Evolutionary conservation across 37 sponge, comb jelly and placozoan genomes (phyloP).

Genomic region (Cladorhizidae sp.): DNA sequence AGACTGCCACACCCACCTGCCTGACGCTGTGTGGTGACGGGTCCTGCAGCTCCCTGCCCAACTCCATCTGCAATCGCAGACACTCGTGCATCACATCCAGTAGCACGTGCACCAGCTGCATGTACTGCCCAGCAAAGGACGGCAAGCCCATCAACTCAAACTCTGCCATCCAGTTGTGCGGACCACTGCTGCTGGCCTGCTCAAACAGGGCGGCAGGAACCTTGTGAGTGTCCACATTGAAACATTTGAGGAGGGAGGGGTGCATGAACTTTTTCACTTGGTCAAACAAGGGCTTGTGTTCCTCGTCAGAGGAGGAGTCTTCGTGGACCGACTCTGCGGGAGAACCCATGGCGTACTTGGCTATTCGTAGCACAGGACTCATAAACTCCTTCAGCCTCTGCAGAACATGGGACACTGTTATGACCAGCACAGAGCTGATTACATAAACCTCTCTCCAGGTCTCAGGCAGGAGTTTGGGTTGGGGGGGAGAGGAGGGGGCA

Average conservation of each 20-base stretch:
- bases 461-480: too few relatives aligned
- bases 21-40: constrained; percentile 75
- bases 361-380: constrained; percentile 16
- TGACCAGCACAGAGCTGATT: too few relatives aligned
- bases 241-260: constrained; percentile 4
- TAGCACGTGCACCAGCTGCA: constrained; percentile 69
- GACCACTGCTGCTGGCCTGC: constrained; percentile 10
- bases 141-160: constrained; percentile 73
- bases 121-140: constrained; percentile 53
- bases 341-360: constrained; percentile 28
- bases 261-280: constrained; percentile 21
- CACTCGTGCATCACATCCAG: constrained; percentile 92
- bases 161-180: constrained; percentile 60
- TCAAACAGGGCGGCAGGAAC: not conserved
- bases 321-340: constrained; percentile 46
- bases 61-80: constrained; percentile 60
- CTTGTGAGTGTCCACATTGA: not conserved
- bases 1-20: constrained; percentile 38
- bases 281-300: not conserved
- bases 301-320: constrained; percentile 26
- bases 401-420: not conserved
- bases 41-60: constrained; percentile 19
- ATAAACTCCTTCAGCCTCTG: constrained; percentile 26
- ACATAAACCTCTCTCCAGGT: too few relatives aligned
- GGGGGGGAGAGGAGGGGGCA: not conserved